Percentiles rank a stretch among this genome's conserved stretches.
Evolutionary conservation across 2,797 vertebrate species (phyloP).

Genomic region (Bovichtus variegatus): DNA sequence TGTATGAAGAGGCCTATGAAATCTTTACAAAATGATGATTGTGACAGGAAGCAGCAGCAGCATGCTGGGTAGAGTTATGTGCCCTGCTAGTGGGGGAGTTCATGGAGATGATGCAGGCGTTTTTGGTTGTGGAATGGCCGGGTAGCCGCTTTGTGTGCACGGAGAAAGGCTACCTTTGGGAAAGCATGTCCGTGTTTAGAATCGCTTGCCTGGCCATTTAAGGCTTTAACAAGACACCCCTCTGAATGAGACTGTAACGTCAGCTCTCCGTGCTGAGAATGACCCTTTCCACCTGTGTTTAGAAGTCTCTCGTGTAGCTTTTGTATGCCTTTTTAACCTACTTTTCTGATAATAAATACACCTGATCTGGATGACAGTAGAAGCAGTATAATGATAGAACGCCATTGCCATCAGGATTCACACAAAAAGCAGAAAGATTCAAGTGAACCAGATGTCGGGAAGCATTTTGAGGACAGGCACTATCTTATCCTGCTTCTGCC

Average conservation of each 20-base stretch:
- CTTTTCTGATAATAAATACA: conserved; percentile 29
- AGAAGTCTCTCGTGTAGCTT: not conserved
- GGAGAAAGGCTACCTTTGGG: conserved; percentile 41
- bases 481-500: conserved; percentile 36
- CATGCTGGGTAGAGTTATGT: conserved; percentile 81
- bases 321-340: not conserved
- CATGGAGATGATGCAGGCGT: conserved; percentile 63
- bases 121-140: conserved; percentile 52
- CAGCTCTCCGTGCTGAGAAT: conserved; percentile 1
- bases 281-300: not conserved
- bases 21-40: conserved; percentile 79
- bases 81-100: conserved; percentile 44
- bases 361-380: conserved; percentile 13
- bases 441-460: conserved; percentile 52
- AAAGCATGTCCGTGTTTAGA: conserved; percentile 36
- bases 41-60: conserved; percentile 80
- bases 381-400: conserved; percentile 31
- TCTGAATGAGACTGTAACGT: conserved; percentile 22
- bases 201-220: conserved; percentile 12
- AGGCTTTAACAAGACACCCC: not conserved
- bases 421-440: conserved; percentile 43
- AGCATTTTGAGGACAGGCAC: conserved; percentile 48
- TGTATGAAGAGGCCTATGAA: conserved; percentile 78
- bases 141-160: conserved; percentile 59
- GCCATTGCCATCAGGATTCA: conserved; percentile 37